Conservation (phyloP, 1,140 invertebrate species). For the Asbolus verrucosus region DNA sequence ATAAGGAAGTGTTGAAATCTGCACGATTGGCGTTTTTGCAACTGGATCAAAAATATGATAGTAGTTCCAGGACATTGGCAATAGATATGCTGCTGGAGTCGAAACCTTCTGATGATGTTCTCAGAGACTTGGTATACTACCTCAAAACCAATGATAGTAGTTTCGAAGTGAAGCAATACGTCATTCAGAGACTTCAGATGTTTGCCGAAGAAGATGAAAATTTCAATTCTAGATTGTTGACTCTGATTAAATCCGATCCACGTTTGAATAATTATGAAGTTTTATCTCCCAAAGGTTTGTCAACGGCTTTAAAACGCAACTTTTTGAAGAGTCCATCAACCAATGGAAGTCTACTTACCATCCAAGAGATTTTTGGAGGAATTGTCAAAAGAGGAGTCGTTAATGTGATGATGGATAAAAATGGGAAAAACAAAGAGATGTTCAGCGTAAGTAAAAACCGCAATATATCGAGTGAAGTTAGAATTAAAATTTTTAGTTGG, state of each 20-base stretch:
- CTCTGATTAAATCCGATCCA: constrained; percentile 64
- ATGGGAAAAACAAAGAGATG: constrained; percentile 66
- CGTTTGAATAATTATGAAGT: constrained; percentile 76
- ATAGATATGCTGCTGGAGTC: constrained; percentile 78
- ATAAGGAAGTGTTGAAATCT: constrained; percentile 65
- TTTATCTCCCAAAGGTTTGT: constrained; percentile 76
- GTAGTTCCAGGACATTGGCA: constrained; percentile 78
- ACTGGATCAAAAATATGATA: constrained; percentile 73
- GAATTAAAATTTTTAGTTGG: constrained; percentile 72
- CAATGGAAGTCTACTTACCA: constrained; percentile 78
- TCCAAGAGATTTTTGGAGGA: constrained; percentile 81
- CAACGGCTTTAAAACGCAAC: constrained; percentile 75
- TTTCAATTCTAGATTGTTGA: constrained; percentile 66
- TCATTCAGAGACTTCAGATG: constrained; percentile 74
- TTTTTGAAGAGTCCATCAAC: constrained; percentile 71
- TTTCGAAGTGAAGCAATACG: constrained; percentile 77
- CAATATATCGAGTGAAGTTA: constrained; percentile 19
- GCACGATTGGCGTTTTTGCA: constrained; percentile 76
- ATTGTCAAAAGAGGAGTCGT: constrained; percentile 82
- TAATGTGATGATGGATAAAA: constrained; percentile 75
- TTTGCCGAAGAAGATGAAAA: constrained; percentile 67
- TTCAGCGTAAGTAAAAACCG: constrained; percentile 65
- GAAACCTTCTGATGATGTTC: constrained; percentile 67
- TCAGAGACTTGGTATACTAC: constrained; percentile 70
- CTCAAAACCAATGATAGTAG: constrained; percentile 68